Base-by-base conservation (phyloP, 2,888 invertebrate species). In the Chymomyza amoena region DNA sequence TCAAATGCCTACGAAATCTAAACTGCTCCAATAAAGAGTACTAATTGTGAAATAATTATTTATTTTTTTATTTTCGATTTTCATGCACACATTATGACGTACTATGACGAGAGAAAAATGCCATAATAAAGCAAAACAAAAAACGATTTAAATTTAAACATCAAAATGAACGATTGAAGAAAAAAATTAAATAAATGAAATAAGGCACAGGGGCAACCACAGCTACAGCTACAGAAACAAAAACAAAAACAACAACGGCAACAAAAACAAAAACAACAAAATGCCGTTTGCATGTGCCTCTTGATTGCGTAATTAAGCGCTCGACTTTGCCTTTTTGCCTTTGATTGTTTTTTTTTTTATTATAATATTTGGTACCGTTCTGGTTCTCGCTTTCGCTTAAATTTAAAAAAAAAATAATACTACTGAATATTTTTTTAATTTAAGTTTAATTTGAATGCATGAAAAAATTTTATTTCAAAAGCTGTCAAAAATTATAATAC, bases 291-390 rank as follows among this genome's bases (percentile, higher is more conserved):
- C 73, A 71, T 73, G 70, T 75, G 75, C 68, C 78, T 73, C 68
- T 78, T 76, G 74, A 78, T 76, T 76, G 78, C 76, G 76, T 69
- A 70, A 72, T 73, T 71, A 72, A 72, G 56, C 70, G 72, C 72
- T 70, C 77, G 66, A 75, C 61, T 75, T 68, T 61, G 65, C 57
- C 52, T 54, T 45, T 75, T 68, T 61, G 65, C 57, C 54, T 54
- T 45, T 7, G 4, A 36, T 25, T 25, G 25, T 25, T 25, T 45
- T 45, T 39, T 39, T 45, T 45, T 45, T 39, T 39, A 13, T 45
- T 45, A 13, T 36, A 45, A 45, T 45, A 45, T 45, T 13, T 32
- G 32, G 32, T 6, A 2, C 7, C 7, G 32, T 32, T 32, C 32
- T 9, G 32, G 32, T 9, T 32, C 6, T 5, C 32, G 32, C 2